Percentiles rank a stretch among this genome's conserved stretches.
Evolutionary conservation across 2,113 vertebrate genomes (phyloP).

Genomic region (Oxyruncus cristatus): DNA sequence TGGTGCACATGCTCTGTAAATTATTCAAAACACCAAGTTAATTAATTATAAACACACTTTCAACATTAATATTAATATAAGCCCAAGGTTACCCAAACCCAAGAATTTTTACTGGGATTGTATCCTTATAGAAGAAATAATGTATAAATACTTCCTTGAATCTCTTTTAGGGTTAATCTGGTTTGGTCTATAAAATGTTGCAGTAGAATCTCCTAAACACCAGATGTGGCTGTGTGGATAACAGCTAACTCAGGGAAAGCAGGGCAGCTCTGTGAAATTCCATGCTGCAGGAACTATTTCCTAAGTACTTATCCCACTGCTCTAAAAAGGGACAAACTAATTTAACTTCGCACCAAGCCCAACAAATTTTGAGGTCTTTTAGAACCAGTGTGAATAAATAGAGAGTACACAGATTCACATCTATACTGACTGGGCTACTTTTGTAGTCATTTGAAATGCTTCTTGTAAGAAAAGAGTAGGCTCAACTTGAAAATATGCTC

Average conservation of each 20-base stretch:
- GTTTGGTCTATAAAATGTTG: neutral
- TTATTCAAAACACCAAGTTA: conserved; percentile 48
- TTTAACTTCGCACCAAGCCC: neutral
- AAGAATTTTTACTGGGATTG: neutral
- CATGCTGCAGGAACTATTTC: neutral
- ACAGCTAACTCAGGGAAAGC: neutral
- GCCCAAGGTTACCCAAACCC: neutral
- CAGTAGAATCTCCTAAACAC: neutral
- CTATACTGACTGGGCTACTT: neutral
- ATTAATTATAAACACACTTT: conserved; percentile 44
- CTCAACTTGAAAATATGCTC: neutral
- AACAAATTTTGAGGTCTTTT: neutral
- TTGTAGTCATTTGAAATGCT: neutral
- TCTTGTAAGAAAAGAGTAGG: neutral
- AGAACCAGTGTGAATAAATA: neutral
- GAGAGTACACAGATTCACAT: neutral
- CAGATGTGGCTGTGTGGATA: neutral
- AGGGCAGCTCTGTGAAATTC: neutral
- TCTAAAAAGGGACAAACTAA: neutral
- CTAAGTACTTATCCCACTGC: neutral
- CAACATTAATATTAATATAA: conserved; percentile 18
- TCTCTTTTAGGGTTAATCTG: neutral
- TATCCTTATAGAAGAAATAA: neutral
- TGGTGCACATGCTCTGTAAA: conserved; percentile 88
- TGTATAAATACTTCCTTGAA: neutral